A percentile compares a stretch with the other conserved stretches of the same genome.
phyloP scores from a whole-genome alignment of 2,113 vertebrate species.

The Bubalus kerabau region DNA sequence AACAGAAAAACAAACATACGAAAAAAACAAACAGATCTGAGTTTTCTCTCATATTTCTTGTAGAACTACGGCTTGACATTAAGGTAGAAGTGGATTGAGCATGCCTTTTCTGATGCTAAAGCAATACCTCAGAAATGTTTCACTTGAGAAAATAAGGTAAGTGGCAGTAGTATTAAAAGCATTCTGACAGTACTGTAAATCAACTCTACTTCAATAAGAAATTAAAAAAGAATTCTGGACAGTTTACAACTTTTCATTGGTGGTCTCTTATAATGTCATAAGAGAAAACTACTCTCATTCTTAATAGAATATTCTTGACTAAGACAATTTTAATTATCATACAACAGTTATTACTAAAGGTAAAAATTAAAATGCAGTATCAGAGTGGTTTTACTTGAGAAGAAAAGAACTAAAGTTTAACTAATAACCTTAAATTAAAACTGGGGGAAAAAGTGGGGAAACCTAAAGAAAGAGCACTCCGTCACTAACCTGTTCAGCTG shows the following conservation, averaged over 20 bases:
- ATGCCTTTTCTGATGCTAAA: background rate
- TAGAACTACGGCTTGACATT: background rate
- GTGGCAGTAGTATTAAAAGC: background rate
- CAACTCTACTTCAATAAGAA: background rate
- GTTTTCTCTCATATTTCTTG: background rate
- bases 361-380: conserved; percentile 14
- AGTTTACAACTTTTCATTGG: background rate
- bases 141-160: conserved; percentile 19
- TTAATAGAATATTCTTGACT: background rate
- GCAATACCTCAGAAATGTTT: conserved; percentile 7
- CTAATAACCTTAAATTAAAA: background rate
- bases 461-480: background rate
- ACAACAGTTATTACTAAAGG: conserved; percentile 8
- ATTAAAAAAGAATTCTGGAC: background rate
- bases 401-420: background rate
- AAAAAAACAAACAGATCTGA: background rate
- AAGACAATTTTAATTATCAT: conserved; percentile 12
- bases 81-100: background rate
- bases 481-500: conserved; percentile 92
- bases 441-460: background rate
- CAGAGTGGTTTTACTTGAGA: background rate
- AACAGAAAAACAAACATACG: background rate
- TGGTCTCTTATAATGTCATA: background rate
- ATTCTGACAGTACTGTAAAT: background rate
- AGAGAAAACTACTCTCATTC: background rate